Percentiles rank a stretch among this genome's conserved stretches.
These are phyloP conservation scores for Selenia dentaria DNA, from an alignment of 2,888 invertebrate species.

Conservation along the genomic window DNA sequence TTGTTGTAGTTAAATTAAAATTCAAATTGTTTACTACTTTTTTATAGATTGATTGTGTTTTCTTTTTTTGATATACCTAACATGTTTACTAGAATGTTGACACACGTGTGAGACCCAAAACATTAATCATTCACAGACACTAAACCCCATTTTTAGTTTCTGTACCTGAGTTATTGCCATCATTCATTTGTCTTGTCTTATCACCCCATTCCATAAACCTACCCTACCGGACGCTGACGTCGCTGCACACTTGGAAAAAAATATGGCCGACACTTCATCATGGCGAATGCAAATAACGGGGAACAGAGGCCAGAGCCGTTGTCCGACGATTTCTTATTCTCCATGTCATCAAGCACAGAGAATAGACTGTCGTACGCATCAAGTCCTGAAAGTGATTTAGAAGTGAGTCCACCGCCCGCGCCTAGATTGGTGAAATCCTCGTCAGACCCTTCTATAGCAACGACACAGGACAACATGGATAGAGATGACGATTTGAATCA, in stretches of 20 bases:
- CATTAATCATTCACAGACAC: constrained; percentile 77
- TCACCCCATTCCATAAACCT: constrained; percentile 83
- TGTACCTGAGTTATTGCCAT: constrained; percentile 68
- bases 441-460: constrained; percentile 97
- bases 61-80: background rate
- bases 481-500: constrained; percentile 83
- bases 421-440: constrained; percentile 91
- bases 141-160: constrained; percentile 69
- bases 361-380: constrained; percentile 97
- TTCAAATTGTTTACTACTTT: no score
- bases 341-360: constrained; percentile 93
- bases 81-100: constrained; percentile 49
- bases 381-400: constrained; percentile 97
- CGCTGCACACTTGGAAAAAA: constrained; percentile 37
- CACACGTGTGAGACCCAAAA: constrained; percentile 58
- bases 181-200: constrained; percentile 84
- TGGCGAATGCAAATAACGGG: constrained; percentile 36
- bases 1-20: background rate
- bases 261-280: constrained; percentile 51
- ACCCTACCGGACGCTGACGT: constrained; percentile 69
- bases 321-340: constrained; percentile 99
- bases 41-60: no score
- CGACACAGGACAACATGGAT: constrained; percentile 94
- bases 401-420: constrained; percentile 92
- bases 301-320: constrained; percentile 96